Conservation (phyloP, 2,797 vertebrate species). For the Mastacembelus armatus region DNA sequence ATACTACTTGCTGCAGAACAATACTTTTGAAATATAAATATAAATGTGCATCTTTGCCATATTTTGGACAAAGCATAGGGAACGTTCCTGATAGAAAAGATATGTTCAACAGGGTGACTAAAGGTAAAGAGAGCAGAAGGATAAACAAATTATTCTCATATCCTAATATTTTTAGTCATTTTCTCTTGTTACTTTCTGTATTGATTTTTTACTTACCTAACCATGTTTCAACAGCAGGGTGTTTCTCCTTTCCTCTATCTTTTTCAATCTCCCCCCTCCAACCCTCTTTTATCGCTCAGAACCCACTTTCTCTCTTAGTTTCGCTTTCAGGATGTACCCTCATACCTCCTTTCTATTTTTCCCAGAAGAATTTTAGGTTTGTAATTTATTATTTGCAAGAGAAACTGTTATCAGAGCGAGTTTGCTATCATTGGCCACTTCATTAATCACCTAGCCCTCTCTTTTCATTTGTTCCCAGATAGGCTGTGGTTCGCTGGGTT, state of each 20-base stretch:
- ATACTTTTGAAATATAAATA: too few species aligned
- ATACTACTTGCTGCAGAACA: too few species aligned
- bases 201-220: slow-evolving; percentile 42
- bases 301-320: slow-evolving; percentile 16
- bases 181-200: slow-evolving; percentile 33
- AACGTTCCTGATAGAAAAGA: neutral
- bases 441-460: slow-evolving; percentile 85
- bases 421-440: slow-evolving; percentile 84
- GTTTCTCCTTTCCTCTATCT: slow-evolving; percentile 32
- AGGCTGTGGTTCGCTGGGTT: slow-evolving; percentile 80
- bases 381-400: slow-evolving; percentile 88
- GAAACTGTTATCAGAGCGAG: slow-evolving; percentile 85
- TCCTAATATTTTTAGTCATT: slow-evolving; percentile 2
- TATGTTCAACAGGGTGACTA: too few species aligned
- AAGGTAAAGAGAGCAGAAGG: neutral
- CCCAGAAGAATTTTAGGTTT: slow-evolving; percentile 77
- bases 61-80: neutral
- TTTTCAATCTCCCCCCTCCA: slow-evolving; percentile 39
- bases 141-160: slow-evolving; percentile 1
- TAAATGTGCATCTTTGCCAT: neutral
- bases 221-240: slow-evolving; percentile 43
- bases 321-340: slow-evolving; percentile 58
- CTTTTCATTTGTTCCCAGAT: slow-evolving; percentile 87
- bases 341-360: slow-evolving; percentile 63
- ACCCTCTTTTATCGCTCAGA: slow-evolving; percentile 56